Base-by-base conservation (phyloP, 2,888 invertebrate genomes). In the Arge pagana region DNA sequence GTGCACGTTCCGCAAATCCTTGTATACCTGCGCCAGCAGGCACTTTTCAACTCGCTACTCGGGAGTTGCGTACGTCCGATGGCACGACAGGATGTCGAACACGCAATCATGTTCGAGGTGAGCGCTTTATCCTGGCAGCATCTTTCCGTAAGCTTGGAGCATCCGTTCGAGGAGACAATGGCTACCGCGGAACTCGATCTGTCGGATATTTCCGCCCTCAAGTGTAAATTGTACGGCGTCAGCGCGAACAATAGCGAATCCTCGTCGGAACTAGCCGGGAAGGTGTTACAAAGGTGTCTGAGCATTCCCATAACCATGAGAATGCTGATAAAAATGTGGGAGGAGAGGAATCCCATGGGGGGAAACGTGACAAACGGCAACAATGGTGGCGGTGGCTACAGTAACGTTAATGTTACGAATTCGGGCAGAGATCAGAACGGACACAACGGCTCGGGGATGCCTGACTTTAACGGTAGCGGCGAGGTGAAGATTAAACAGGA, bases 241-340 rank as follows among this genome's bases (percentile, higher is more conserved):
- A 58, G 78, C 53, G 62, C 68, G 57, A 66, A 64, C 8, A 74
- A 74, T 26, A 70, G 77, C 3, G 82, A 82, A 52, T 70, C 78
- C 23, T 79, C 80, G 0, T 79, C 82, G 0, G 83, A 84, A 51
- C 67, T 82, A 33, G 80, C 81, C n/a, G 81, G 84, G 2, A 84
- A 82, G 73, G 86, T 95, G 41, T 82, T 95, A 57, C 94, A 95
- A 75, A 87, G 89, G 70, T 92, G 89, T 64, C 85, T 93, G 66
- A 96, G 95, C n/a, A 92, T 96, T 73, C 96, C 96, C 2, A 84
- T 96, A 48, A 93, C 93, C 4, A 85, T 96, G 78, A 83, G 96
- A 56, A 85, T 93, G 2, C 82, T 96, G 2, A 85, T 96, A n/a
- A 88, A 89, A 69, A 83, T 86, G 49, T 93, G 93, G 92, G 89